These are phyloP conservation scores for Puntigrus tetrazona DNA, from an alignment of 2,113 vertebrate species.

Conservation along the genomic window DNA sequence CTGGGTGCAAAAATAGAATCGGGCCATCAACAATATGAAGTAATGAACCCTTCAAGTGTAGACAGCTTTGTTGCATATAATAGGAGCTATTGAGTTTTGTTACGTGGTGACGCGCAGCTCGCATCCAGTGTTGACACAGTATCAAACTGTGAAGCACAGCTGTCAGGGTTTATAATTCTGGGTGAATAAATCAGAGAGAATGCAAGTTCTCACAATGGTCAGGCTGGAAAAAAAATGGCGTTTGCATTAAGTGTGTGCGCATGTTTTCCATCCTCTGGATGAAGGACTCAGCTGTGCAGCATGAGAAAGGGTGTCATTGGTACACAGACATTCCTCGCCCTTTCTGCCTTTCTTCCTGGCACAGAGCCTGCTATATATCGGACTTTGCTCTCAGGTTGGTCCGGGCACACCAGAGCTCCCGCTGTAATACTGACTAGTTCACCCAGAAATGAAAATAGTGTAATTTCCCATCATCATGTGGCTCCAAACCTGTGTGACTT, in stretches of 20 bases:
- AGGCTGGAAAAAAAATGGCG: not conserved
- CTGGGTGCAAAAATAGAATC: not conserved
- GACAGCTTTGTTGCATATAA: not conserved
- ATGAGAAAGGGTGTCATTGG: constrained; percentile 25
- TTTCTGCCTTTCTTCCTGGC: not conserved
- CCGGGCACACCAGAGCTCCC: not conserved
- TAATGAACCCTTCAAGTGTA: not conserved
- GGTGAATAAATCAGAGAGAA: constrained; percentile 20
- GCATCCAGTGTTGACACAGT: constrained; percentile 6
- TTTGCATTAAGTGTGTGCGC: not conserved
- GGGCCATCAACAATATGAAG: not conserved
- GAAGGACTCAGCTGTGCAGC: not conserved
- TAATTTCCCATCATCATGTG: not conserved
- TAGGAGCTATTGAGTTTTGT: not conserved
- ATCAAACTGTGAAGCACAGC: constrained; percentile 23
- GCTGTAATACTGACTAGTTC: not conserved
- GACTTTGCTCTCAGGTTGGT: not conserved
- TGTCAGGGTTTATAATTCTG: not conserved
- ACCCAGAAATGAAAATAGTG: not conserved
- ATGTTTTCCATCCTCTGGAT: constrained; percentile 5
- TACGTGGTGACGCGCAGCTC: not conserved
- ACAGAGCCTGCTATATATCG: not conserved
- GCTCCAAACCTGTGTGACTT: not conserved
- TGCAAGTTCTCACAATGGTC: not conserved
- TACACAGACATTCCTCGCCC: constrained; percentile 11